phyloP scores from a whole-genome alignment of 2,888 invertebrate species.

The Gisinianus flammeolus region DNA sequence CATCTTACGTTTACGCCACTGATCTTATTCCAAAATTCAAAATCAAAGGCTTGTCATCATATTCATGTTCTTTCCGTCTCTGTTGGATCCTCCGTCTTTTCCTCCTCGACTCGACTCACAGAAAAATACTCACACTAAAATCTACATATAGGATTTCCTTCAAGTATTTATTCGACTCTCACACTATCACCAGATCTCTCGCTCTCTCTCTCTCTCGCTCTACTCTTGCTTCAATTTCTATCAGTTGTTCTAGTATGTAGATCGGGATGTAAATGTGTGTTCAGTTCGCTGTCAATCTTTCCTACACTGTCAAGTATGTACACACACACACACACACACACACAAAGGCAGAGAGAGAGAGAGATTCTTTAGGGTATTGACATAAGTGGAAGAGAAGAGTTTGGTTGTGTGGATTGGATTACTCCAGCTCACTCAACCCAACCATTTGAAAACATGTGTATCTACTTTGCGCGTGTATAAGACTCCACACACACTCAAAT shows the following conservation, averaged over 20 bases:
- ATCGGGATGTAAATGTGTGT: no score
- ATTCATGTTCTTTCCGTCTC: neutral
- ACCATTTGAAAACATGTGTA: slow-evolving; percentile 37
- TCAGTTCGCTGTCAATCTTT: no score
- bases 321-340: no score
- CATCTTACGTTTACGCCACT: neutral
- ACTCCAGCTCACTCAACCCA: slow-evolving; percentile 33
- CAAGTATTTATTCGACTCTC: no score
- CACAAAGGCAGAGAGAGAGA: neutral
- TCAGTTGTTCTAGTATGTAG: no score
- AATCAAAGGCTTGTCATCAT: neutral
- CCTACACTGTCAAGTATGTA: no score
- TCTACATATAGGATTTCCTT: no score
- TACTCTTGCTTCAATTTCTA: neutral
- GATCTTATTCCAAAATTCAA: neutral
- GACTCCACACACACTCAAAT: neutral
- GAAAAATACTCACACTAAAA: no score
- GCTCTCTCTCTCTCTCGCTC: neutral
- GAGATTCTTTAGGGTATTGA: slow-evolving; percentile 25
- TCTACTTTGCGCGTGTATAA: slow-evolving; percentile 33
- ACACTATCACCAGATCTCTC: neutral
- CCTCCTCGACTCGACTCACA: neutral
- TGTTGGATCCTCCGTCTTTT: neutral
- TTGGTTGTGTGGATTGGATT: slow-evolving; percentile 32
- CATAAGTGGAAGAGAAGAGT: slow-evolving; percentile 30